Evolutionary conservation across 2,888 invertebrate genomes (phyloP), one percentile per base, ranked within the genome.

Genomic region (Hesperia comma): DNA sequence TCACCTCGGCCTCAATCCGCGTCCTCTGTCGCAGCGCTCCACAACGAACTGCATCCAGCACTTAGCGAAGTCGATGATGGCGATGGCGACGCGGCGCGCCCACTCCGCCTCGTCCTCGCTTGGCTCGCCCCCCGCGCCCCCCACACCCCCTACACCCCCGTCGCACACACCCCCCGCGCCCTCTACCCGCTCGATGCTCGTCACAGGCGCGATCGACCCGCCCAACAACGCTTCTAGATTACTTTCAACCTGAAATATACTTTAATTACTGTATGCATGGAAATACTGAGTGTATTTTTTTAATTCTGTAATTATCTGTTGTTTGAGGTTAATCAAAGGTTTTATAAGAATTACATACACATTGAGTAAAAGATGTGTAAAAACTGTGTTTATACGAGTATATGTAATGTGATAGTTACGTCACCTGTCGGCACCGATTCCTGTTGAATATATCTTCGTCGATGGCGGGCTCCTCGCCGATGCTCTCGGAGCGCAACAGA

Each of bases 41-140:
- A 95, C 94, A 0, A 97, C 98, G 84, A 98, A 98, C 67, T 94
- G 93, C 97, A 98, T 98, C 98, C 98, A 98, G 81, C 96, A 94
- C 91, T 96, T 94, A 10, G 91, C 91, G 81, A 90, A 90, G 75
- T 85, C 75, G 0, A 91, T 83, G 58, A 90, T 82, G 0, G 85
- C 87, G 2, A 87, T 79, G n/a, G 86, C 87, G 55, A 85, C 88
- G n/a, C 76, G 61, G 40, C 75, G 79, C 21, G 86, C 85, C 83
- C 88, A 88, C 70, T 71, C 72, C 32, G 76, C 71, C 75, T 86
- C 84, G 70, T 80, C 81, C 37, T 66, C 69, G 37, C 75, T 71
- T 57, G 63, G 69, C 67, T 41, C 15, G 70, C 61, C 43, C 66
- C 60, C 63, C 40, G 2, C 49, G 10, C 8, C 61, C 15, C 17